Percentiles rank a stretch among this genome's conserved stretches.
Conservation (phyloP, 2,797 vertebrate species). For the Artibeus jamaicensis region DNA sequence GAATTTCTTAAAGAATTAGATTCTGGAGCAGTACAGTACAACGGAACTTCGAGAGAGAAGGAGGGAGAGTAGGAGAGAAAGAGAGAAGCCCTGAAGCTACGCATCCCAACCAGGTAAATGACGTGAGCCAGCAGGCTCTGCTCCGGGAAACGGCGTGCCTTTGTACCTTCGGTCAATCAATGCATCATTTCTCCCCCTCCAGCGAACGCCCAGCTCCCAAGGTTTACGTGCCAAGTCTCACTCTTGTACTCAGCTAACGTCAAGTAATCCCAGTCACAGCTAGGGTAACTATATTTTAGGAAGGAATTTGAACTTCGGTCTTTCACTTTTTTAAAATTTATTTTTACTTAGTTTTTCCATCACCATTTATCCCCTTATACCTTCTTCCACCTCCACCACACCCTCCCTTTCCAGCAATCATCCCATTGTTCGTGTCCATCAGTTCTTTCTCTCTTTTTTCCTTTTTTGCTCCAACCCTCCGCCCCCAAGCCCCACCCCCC, state of each 20-base stretch:
- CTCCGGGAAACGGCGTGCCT: not conserved
- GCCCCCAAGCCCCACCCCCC: too few species aligned
- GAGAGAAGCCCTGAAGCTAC: not conserved
- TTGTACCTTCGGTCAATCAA: not conserved
- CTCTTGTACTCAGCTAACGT: not conserved
- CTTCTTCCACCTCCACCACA: too few species aligned
- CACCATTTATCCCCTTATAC: not conserved
- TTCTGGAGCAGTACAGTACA: not conserved
- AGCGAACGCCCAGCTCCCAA: not conserved
- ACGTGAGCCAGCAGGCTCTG: not conserved
- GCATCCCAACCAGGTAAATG: not conserved
- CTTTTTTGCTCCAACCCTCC: not conserved
- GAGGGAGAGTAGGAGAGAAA: rapidly evolving
- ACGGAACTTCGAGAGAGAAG: not conserved
- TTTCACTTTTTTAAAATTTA: not conserved
- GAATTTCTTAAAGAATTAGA: not conserved
- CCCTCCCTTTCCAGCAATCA: not conserved
- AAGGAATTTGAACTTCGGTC: not conserved
- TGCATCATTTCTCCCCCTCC: not conserved
- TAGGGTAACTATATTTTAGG: not conserved
- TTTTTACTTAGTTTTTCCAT: not conserved
- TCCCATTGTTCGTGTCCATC: not conserved
- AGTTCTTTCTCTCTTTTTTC: not conserved
- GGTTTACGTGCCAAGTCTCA: not conserved
- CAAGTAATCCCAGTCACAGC: not conserved